Evolutionary conservation across 2,888 invertebrate genomes (phyloP).

Genomic region (Pheosia gnoma): DNA sequence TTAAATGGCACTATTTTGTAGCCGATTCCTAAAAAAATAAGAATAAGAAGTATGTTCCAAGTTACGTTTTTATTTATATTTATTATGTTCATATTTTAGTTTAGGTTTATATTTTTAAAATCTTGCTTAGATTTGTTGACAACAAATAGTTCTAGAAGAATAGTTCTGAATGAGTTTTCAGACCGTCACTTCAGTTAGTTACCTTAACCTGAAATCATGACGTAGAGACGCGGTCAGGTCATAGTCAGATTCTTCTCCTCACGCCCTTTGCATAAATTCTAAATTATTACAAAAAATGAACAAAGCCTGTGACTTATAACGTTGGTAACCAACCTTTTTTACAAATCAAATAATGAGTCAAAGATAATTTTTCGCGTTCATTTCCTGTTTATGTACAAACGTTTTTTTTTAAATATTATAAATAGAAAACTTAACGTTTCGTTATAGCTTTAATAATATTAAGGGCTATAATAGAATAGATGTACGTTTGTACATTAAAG

Average conservation of each 20-base stretch:
- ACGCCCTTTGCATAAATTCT: neutral
- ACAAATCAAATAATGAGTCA: neutral
- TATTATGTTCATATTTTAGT: too few relatives aligned
- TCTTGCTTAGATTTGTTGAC: too few relatives aligned
- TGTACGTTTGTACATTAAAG: too few relatives aligned
- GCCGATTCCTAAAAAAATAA: too few relatives aligned
- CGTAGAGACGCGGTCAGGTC: neutral
- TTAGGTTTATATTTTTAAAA: too few relatives aligned
- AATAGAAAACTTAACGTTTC: too few relatives aligned
- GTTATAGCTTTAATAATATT: too few relatives aligned
- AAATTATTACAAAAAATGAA: neutral
- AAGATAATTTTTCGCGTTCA: neutral
- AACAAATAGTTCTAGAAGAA: neutral
- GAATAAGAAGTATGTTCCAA: too few relatives aligned
- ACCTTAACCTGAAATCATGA: neutral
- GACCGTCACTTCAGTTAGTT: neutral
- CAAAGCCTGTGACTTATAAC: neutral
- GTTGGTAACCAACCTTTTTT: neutral
- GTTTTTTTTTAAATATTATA: slow-evolving; percentile 12
- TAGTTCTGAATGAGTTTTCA: neutral
- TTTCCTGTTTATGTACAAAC: slow-evolving; percentile 26
- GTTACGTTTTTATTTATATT: too few relatives aligned
- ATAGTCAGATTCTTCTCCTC: neutral
- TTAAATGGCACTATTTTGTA: too few relatives aligned
- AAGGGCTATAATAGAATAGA: too few relatives aligned